phyloP scores from a whole-genome alignment of 1,140 invertebrate genomes.

The Bombus fervidus region DNA sequence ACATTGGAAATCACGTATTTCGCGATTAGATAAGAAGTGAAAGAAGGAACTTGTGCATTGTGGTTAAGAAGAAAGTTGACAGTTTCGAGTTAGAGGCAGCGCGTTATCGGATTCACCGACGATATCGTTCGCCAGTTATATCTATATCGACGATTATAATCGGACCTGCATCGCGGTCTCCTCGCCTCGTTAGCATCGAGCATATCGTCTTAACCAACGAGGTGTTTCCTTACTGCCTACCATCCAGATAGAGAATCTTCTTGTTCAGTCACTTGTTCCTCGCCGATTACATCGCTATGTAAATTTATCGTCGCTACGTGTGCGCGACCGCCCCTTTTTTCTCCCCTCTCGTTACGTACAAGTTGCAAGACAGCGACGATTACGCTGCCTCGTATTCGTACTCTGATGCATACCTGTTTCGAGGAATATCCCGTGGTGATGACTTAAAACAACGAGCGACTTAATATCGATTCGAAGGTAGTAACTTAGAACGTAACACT shows the following conservation, averaged over 20 bases:
- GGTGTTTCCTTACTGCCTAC: conserved; percentile 76
- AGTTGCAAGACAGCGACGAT: conserved; percentile 40
- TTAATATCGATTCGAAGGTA: background rate
- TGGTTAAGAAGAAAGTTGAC: background rate
- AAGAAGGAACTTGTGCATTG: background rate
- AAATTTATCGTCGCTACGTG: conserved; percentile 80
- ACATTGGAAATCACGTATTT: background rate
- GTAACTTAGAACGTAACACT: background rate
- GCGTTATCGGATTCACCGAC: conserved; percentile 47
- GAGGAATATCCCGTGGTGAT: background rate
- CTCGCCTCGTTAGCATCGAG: conserved; percentile 75
- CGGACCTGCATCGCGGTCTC: conserved; percentile 60
- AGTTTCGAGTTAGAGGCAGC: background rate
- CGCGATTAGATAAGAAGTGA: background rate
- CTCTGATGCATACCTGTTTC: conserved; percentile 9
- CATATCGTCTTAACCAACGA: conserved; percentile 76
- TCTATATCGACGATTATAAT: conserved; percentile 68
- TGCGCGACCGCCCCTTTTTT: conserved; percentile 64
- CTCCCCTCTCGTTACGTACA: conserved; percentile 11
- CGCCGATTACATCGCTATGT: conserved; percentile 81
- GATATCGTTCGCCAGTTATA: conserved; percentile 59
- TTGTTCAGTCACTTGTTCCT: conserved; percentile 80
- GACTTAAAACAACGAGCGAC: background rate
- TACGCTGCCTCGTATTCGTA: conserved; percentile 34
- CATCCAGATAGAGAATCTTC: conserved; percentile 78